Conservation (phyloP, 92 coral and sea anemone species). For the Bergia puertoricense region DNA sequence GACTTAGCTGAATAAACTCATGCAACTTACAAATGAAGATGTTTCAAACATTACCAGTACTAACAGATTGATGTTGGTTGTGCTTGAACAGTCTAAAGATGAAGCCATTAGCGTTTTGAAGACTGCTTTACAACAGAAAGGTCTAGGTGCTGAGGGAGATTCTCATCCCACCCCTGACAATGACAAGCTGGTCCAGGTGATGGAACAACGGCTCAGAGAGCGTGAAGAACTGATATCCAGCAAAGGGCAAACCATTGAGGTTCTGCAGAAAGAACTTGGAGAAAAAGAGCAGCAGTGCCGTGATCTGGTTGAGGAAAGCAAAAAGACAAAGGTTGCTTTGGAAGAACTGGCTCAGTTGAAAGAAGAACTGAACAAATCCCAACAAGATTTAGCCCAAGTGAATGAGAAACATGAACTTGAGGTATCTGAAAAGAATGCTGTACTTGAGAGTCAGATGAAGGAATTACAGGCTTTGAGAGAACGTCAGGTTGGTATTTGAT, state of each 20-base stretch:
- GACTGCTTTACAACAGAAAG: slow-evolving; percentile 87
- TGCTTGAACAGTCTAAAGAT: slow-evolving; percentile 82
- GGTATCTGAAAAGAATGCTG: slow-evolving; percentile 14
- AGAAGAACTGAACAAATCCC: slow-evolving; percentile 15
- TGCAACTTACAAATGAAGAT: too few species aligned
- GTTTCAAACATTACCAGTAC: too few species aligned
- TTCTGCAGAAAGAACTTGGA: slow-evolving; percentile 56
- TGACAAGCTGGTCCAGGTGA: slow-evolving; percentile 73
- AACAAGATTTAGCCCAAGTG: slow-evolving; percentile 27
- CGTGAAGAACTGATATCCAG: slow-evolving; percentile 67
- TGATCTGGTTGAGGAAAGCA: slow-evolving; percentile 32
- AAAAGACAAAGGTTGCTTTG: slow-evolving; percentile 28
- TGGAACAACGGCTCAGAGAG: slow-evolving; percentile 86
- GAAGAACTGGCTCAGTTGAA: slow-evolving; percentile 40
- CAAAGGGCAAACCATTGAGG: slow-evolving; percentile 56
- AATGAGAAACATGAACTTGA: slow-evolving; percentile 71
- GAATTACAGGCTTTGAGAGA: neutral
- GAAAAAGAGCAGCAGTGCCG: slow-evolving; percentile 50
- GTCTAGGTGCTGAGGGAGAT: slow-evolving; percentile 71
- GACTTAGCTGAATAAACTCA: too few species aligned
- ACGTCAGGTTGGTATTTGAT: neutral
- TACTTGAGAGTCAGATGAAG: slow-evolving; percentile 19
- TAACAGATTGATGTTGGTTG: neutral
- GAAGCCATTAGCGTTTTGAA: slow-evolving; percentile 93
- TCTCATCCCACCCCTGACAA: slow-evolving; percentile 67